Evolutionary conservation across 2,113 vertebrate genomes (phyloP), one percentile per base, ranked within the genome.

Genomic region (Turdus rufiventris): DNA sequence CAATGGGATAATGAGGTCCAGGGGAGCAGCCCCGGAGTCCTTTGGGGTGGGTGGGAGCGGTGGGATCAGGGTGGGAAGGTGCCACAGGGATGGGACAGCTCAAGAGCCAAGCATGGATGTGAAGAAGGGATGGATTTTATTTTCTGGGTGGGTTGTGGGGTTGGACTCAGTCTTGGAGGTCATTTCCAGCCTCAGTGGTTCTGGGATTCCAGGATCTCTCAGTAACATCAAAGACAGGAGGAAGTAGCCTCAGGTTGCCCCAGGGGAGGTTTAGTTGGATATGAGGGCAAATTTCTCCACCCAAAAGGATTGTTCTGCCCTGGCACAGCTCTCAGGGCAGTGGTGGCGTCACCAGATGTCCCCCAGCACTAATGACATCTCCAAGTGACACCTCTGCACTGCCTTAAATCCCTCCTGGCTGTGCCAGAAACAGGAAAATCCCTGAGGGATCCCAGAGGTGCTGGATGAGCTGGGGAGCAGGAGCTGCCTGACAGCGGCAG

Each of bases 1-100:
- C 97, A 96, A 82, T 94, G 93, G 93, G 93, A 90, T 97, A 97
- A 98, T 98, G 92, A 97, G 96, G 94, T 87, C 83, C 97, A 98
- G 97, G 76, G 89, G 80, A 71, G 77, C 7, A 6, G 73, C 68
- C 68, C 86, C 2, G 3, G 77, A 91, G 53, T 20, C 34, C 75
- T 95, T 85, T 28, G 57, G 65, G 76, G 53, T 66, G 86, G 68
- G 63, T 50, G 95, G 93, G 93, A 61, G 6, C 6, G 0, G 9
- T 16, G 75, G 58, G 61, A 70, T 66, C 51, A 74, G 51, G 43
- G 25, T 85, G 79, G 68, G 63, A 70, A 85, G 29, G 60, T 47
- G 81, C 50, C 70, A 65, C 50, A 56, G 75, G 66, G 54, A 10
- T 21, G 87, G 60, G 45, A 71, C 19, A 29, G 19, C 42, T 33